phyloP scores from a whole-genome alignment of 2,113 vertebrate species.

The Mustelus asterias region DNA sequence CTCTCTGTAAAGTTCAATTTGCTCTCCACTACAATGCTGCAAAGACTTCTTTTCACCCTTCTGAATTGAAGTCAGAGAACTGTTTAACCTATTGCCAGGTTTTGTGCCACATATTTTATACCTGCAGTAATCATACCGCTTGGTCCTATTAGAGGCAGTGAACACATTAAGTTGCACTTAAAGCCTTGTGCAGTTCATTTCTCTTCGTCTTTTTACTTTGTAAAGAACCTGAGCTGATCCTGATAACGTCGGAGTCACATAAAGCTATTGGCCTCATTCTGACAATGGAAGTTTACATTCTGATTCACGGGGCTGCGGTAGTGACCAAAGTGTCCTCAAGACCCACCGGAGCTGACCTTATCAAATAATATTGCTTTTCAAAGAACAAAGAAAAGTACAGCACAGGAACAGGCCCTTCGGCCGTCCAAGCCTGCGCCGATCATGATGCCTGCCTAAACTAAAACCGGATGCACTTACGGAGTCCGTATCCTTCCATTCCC shows the following conservation, averaged over 20 bases:
- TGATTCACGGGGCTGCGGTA: not conserved
- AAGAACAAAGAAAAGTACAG: too few relatives aligned
- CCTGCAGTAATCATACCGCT: not conserved
- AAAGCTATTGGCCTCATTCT: conserved; percentile 20
- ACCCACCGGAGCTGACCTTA: not conserved
- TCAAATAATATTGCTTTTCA: not conserved
- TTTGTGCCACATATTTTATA: not conserved
- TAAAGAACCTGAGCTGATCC: not conserved
- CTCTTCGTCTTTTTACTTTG: not conserved
- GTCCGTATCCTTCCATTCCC: too few relatives aligned
- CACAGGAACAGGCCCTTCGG: too few relatives aligned
- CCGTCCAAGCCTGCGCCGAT: too few relatives aligned
- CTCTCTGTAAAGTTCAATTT: not conserved
- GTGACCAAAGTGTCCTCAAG: not conserved
- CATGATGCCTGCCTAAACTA: too few relatives aligned
- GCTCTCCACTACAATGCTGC: not conserved
- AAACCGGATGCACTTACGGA: too few relatives aligned
- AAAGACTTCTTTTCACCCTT: not conserved
- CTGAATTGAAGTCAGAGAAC: not conserved
- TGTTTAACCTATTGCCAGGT: not conserved
- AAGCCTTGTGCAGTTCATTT: not conserved
- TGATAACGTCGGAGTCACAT: not conserved
- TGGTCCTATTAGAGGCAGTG: not conserved
- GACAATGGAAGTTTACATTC: not conserved
- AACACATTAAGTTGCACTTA: not conserved